These are phyloP conservation scores for Lamproptera curius DNA, from an alignment of 2,888 invertebrate species.

Conservation along the genomic window DNA sequence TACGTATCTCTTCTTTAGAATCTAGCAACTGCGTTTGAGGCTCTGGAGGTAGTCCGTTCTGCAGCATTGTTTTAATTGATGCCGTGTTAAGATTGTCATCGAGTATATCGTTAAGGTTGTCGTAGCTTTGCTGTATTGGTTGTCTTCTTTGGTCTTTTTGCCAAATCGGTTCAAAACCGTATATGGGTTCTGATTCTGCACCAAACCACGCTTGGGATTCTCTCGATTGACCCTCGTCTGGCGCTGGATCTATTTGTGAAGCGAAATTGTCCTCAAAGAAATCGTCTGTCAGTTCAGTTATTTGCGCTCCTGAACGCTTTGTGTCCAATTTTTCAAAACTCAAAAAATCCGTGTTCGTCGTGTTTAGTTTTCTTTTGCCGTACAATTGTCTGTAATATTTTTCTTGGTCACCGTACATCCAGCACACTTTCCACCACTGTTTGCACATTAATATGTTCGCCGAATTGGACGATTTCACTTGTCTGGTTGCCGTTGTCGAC, in stretches of 20 bases:
- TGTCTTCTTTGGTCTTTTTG: constrained; percentile 75
- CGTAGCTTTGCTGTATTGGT: constrained; percentile 64
- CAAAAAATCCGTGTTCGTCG: constrained; percentile 52
- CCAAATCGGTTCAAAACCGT: constrained; percentile 64
- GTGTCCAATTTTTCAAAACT: constrained; percentile 55
- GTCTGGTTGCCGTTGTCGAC: constrained; percentile 72
- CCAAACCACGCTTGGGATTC: constrained; percentile 42
- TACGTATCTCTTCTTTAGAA: constrained; percentile 57
- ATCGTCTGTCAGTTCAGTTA: constrained; percentile 70
- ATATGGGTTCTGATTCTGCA: constrained; percentile 58
- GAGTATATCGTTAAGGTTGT: constrained; percentile 63
- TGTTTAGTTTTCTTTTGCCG: constrained; percentile 76
- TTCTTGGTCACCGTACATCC: constrained; percentile 91
- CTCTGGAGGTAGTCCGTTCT: constrained; percentile 63
- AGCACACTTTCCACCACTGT: constrained; percentile 94
- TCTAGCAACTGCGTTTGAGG: constrained; percentile 51
- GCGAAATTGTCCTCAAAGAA: constrained; percentile 59
- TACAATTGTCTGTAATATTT: constrained; percentile 91
- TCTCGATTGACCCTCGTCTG: constrained; percentile 43
- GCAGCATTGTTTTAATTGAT: constrained; percentile 62
- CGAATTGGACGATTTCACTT: constrained; percentile 74
- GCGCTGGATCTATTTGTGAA: constrained; percentile 59
- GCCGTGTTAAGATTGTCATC: constrained; percentile 50
- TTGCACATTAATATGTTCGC: constrained; percentile 89
- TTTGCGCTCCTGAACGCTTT: constrained; percentile 69